Evolutionary conservation across 2,113 vertebrate species (phyloP).

Genomic region (Spea bombifrons): DNA sequence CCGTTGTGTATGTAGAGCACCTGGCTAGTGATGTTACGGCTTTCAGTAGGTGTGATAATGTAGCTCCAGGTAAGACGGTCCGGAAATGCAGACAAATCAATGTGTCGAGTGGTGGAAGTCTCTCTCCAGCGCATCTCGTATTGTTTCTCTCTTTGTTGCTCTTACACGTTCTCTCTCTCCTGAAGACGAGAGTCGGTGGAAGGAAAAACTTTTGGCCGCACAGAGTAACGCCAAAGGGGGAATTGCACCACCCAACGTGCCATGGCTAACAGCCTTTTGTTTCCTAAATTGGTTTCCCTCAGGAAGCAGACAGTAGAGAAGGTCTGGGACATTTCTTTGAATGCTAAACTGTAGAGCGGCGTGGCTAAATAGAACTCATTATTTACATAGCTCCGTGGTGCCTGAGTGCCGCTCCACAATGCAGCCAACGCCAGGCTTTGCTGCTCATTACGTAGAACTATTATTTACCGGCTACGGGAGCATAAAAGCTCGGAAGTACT

Average conservation of each 20-base stretch:
- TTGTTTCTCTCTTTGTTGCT: neutral
- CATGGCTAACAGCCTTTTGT: constrained; percentile 17
- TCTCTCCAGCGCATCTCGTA: neutral
- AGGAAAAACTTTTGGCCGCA: constrained; percentile 32
- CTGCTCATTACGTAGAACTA: neutral
- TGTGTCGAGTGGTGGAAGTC: neutral
- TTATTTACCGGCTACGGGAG: neutral
- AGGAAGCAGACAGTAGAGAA: constrained; percentile 36
- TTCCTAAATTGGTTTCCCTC: neutral
- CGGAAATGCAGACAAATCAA: neutral
- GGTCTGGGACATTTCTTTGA: constrained; percentile 14
- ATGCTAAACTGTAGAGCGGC: constrained; percentile 24
- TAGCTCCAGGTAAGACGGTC: neutral
- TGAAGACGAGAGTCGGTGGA: neutral
- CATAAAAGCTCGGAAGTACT: constrained; percentile 17
- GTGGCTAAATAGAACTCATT: constrained; percentile 7
- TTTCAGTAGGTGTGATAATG: too few species aligned
- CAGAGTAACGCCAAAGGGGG: neutral
- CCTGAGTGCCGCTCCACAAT: neutral
- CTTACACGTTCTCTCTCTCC: neutral
- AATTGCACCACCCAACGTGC: constrained; percentile 30
- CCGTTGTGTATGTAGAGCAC: too few species aligned
- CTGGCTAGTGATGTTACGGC: too few species aligned
- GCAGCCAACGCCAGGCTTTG: neutral
- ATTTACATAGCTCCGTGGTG: neutral